Evolutionary conservation across 2,888 invertebrate genomes (phyloP).

Genomic region (Acleris laterana): DNA sequence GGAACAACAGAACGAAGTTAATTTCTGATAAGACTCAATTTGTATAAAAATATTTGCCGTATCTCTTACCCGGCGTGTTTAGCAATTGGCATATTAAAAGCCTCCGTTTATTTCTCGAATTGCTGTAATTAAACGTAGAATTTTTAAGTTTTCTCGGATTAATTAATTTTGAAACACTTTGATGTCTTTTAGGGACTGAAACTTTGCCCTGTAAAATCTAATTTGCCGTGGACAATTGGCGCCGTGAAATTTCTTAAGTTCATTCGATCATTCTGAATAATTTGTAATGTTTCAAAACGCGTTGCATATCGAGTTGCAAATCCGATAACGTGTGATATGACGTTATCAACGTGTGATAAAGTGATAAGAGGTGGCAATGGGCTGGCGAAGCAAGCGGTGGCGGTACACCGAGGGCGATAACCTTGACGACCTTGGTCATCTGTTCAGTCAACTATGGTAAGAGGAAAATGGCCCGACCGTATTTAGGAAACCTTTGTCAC

Average conservation of each 20-base stretch:
- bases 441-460: constrained; percentile 55
- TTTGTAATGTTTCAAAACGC: background rate
- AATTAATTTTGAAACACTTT: constrained; percentile 3
- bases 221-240: background rate
- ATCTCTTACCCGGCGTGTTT: constrained; percentile 9
- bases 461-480: constrained; percentile 47
- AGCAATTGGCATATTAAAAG: constrained; percentile 18
- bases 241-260: background rate
- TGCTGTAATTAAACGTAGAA: constrained; percentile 9
- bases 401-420: constrained; percentile 52
- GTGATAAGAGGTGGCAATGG: constrained; percentile 46
- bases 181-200: background rate
- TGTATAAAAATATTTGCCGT: constrained; percentile 2
- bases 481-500: constrained; percentile 14
- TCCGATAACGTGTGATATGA: constrained; percentile 22
- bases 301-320: constrained; percentile 11
- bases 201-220: background rate
- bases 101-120: constrained; percentile 16
- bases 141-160: constrained; percentile 1
- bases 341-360: constrained; percentile 17
- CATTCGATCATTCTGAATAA: too few species aligned
- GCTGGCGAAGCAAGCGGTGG: constrained; percentile 55
- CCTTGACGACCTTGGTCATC: constrained; percentile 58
- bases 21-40: constrained; percentile 19
- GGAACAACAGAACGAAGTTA: constrained; percentile 1